Evolutionary conservation across 2,888 invertebrate species (phyloP).

Genomic region (Anaspis maculata): DNA sequence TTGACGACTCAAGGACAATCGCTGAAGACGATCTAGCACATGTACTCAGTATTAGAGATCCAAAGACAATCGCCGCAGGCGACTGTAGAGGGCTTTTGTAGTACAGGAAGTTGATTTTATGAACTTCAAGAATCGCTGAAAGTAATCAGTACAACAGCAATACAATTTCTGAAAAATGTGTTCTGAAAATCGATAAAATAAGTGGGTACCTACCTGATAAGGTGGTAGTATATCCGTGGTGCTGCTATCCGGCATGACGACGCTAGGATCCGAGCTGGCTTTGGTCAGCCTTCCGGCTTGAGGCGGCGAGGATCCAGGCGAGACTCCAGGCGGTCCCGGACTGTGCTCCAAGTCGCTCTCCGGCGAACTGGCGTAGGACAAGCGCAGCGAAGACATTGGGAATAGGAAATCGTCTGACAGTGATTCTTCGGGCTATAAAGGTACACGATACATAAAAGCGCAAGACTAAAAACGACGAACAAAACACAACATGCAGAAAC

Average conservation of each 20-base stretch:
- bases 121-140: too few relatives aligned
- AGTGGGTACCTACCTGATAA: constrained; percentile 73
- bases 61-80: too few relatives aligned
- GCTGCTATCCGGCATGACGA: constrained; percentile 83
- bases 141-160: too few relatives aligned
- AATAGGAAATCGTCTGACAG: constrained; percentile 98
- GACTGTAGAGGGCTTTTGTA: too few relatives aligned
- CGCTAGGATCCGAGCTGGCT: constrained; percentile 90
- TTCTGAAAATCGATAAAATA: too few relatives aligned
- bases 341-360: constrained; percentile 92
- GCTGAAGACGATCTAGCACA: too few relatives aligned
- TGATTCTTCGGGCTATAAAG: constrained; percentile 84
- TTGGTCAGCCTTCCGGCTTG: constrained; percentile 51
- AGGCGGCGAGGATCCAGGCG: constrained; percentile 44
- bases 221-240: constrained; percentile 72
- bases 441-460: constrained; percentile 3
- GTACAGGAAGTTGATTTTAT: too few relatives aligned
- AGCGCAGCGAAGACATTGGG: constrained; percentile 91
- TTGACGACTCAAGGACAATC: too few relatives aligned
- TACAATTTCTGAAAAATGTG: too few relatives aligned
- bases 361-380: constrained; percentile 93
- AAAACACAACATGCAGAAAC: constrained; percentile 19
- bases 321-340: constrained; percentile 53
- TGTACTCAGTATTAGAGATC: too few relatives aligned
- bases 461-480: constrained; percentile 11